Base-by-base conservation (phyloP, 1,140 invertebrate genomes). In the Cydia splendana region DNA sequence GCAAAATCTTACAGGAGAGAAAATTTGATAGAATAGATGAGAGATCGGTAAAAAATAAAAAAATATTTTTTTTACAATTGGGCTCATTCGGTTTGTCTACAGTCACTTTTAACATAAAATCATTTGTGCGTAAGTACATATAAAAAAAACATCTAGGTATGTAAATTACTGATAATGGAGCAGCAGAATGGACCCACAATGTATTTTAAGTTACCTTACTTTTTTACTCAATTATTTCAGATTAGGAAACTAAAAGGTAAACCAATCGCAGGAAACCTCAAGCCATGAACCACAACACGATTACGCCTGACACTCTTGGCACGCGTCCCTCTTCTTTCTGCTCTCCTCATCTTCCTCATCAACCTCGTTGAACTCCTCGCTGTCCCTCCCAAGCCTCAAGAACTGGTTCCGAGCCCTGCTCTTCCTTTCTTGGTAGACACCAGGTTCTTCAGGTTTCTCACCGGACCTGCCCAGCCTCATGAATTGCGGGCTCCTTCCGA, bases 331-430 rank as follows among this genome's bases (percentile, higher is more conserved):
- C 83, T 93, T 91, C 82, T 71, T 71, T 71, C 84, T 86, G 74
- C 86, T 87, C 2, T 88, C 85, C 1, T 84, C 83, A 7, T 81
- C 65, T 20, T 86, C 84, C 6, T 90, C 89, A 13, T 75, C 76
- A 30, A 9, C 80, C n/a, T 88, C 85, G 42, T 84, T 85, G 9
- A 90, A 18, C 62, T 91, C 88, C 74, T 93, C 91, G 38, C 84
- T 91, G 74, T 91, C 88, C 45, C 91, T 81, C 9, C 91, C 91
- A 2, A 93, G 87, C 78, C 91, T 87, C 65, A 93, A 87, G 76
- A 93, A 93, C 45, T 92, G 88, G 75, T 92, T 88, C 6, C 88
- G 78, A 3, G 90, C 91, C 69, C 91, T 83, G 81, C 77, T 87
- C 76, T 91, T 93, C 81, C 91, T 89, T 62, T 91, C 85, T 38